Percentiles rank a stretch among this genome's conserved stretches.
Conservation (phyloP, 2,797 vertebrate genomes). For the Trematomus bernacchii region DNA sequence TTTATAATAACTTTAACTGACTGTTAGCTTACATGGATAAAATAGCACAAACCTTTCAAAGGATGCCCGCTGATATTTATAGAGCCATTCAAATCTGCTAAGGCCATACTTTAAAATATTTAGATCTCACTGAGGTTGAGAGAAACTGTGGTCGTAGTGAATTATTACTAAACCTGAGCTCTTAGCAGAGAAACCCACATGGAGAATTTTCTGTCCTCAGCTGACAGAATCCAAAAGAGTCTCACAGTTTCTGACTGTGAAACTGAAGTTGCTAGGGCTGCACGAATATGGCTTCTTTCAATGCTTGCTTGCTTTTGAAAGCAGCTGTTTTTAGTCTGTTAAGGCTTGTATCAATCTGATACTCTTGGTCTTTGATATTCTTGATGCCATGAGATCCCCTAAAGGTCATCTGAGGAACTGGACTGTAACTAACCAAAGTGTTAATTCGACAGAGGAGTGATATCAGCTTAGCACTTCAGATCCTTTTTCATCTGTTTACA, state of each 20-base stretch:
- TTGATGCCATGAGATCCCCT: constrained; percentile 31
- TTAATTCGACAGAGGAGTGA: constrained; percentile 16
- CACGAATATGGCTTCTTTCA: constrained; percentile 32
- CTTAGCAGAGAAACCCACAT: constrained; percentile 24
- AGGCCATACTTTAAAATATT: constrained; percentile 8
- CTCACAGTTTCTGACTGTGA: constrained; percentile 32
- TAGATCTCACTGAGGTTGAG: constrained; percentile 15
- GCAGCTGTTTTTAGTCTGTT: constrained; percentile 59
- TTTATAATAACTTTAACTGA: background rate
- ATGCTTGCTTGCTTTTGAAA: constrained; percentile 18
- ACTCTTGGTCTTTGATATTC: constrained; percentile 46
- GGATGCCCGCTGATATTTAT: constrained; percentile 37
- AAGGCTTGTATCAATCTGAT: constrained; percentile 57
- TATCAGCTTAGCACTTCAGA: constrained; percentile 17
- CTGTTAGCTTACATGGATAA: constrained; percentile 10
- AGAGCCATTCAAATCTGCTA: constrained; percentile 6
- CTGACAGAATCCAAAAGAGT: constrained; percentile 33
- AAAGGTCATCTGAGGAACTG: constrained; percentile 52
- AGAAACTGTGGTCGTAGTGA: constrained; percentile 33
- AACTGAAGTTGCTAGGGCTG: constrained; percentile 41
- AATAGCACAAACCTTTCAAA: constrained; percentile 24
- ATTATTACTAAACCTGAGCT: constrained; percentile 49
- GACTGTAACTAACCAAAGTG: constrained; percentile 4
- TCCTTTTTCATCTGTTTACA: constrained; percentile 21
- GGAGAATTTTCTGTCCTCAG: constrained; percentile 41